These are phyloP conservation scores for Lagocephalus sceleratus DNA, from an alignment of 2,797 vertebrate species.

Conservation along the genomic window DNA sequence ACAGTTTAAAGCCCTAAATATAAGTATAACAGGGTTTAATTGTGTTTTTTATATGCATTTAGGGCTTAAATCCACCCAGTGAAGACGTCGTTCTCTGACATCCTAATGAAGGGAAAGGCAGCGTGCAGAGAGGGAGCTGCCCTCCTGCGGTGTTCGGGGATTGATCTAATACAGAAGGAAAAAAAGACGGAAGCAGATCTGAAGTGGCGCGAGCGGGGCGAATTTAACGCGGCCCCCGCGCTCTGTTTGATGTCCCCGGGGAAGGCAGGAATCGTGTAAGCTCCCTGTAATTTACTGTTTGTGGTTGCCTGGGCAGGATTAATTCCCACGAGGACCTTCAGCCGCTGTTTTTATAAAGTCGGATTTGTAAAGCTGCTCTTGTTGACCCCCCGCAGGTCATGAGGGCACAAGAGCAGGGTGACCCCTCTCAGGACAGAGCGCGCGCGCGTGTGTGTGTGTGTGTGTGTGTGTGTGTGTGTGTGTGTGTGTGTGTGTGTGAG, in stretches of 20 bases:
- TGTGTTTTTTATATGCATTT: too few species aligned
- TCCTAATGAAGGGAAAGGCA: neutral
- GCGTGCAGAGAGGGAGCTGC: conserved; percentile 4
- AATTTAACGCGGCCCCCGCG: conserved; percentile 40
- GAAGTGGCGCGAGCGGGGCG: conserved; percentile 34
- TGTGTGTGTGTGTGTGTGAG: neutral
- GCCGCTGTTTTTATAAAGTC: conserved; percentile 61
- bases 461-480: neutral
- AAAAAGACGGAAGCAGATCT: conserved; percentile 53
- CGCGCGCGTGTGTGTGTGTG: conserved; percentile 13
- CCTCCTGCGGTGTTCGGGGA: conserved; percentile 36
- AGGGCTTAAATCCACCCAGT: too few species aligned
- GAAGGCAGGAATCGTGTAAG: conserved; percentile 54
- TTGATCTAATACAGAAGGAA: conserved; percentile 43
- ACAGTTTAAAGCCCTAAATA: too few species aligned
- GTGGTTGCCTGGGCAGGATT: conserved; percentile 60
- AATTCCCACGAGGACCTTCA: conserved; percentile 66
- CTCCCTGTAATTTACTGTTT: conserved; percentile 64
- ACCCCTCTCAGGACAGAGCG: conserved; percentile 28
- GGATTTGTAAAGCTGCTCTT: conserved; percentile 66
- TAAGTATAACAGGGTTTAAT: too few species aligned
- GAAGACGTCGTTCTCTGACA: neutral
- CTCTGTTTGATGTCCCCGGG: conserved; percentile 62
- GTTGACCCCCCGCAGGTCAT: conserved; percentile 63
- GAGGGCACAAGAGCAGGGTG: conserved; percentile 41